Base-by-base conservation (phyloP, 2,797 vertebrate species). In the Enteromius unitaeniatus region DNA sequence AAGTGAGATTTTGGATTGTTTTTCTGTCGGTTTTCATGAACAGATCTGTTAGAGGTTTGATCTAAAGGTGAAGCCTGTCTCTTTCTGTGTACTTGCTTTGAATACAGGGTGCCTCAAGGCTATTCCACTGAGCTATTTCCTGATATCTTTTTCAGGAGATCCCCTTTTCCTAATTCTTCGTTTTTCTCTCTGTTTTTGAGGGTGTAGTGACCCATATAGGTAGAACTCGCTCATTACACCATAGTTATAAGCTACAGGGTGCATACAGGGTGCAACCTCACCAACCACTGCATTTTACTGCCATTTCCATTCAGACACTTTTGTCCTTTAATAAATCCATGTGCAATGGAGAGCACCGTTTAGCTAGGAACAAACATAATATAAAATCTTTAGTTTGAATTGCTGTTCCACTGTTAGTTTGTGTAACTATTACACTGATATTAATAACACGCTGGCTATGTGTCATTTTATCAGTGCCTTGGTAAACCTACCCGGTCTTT, bases 141-240 rank as follows among this genome's bases (percentile, higher is more conserved):
- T 14, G n/a, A 60, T 42, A 2, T 8, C n/a, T 42, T 73, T 31
- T 73, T 47, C 10, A 47, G 13, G 45, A 45, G 40, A 42, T 42
- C 40, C 40, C 40, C 40, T 42, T 42, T 42, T 42, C 40, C 40
- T 42, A 42, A 42, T 42, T 40, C 40, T 40, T 40, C 1, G 7
- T 40, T 40, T 40, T 8, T 21, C 17, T 34, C 10, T 62, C 8
- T 81, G 26, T 62, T 49, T 42, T 55, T 68, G 19, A 4, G 31
- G 11, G 9, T 83, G 62, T 68, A 58, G n/a, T 45, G 73, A 37
- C 47, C 23, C 23, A 74, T 83, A 47, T 31, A 58, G 49, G 49
- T 55, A 21, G 10, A 31, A 31, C 11, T 31, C 47, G 28, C 34
- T 17, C 37, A 55, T 58, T 53, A 69, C 49, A 74, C 21, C 21